These are phyloP conservation scores for Pristionchus maxplancki DNA, from an alignment of 2,888 invertebrate species.

Conservation along the genomic window DNA sequence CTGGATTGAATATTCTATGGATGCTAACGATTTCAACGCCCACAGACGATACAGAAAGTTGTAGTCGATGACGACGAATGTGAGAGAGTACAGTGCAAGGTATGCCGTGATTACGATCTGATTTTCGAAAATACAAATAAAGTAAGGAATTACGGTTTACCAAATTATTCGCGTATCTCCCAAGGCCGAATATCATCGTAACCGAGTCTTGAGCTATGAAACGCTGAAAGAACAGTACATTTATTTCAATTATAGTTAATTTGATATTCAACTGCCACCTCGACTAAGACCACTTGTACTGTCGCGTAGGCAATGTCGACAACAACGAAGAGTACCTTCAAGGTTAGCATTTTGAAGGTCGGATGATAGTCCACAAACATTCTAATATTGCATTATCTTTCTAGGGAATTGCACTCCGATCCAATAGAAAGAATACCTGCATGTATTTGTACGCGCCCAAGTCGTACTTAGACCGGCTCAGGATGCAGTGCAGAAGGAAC, in stretches of 20 bases:
- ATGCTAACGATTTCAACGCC: background rate
- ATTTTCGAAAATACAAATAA: too few relatives aligned
- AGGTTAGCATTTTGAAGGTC: background rate
- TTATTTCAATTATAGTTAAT: background rate
- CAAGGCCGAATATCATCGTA: background rate
- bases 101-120: background rate
- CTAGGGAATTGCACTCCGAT: background rate
- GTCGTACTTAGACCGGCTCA: background rate
- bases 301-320: background rate
- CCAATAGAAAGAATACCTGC: background rate
- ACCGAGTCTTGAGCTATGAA: background rate
- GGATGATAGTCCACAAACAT: too few relatives aligned
- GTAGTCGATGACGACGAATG: background rate
- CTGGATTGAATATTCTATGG: background rate
- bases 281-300: background rate
- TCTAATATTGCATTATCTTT: too few relatives aligned
- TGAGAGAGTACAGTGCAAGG: background rate
- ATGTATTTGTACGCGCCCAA: background rate
- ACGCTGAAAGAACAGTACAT: background rate
- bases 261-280: background rate
- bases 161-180: background rate
- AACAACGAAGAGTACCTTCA: background rate
- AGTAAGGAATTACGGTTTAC: background rate
- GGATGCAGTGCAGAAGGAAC: background rate
- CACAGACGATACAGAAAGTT: background rate